These are phyloP conservation scores for Smutsia gigantea DNA, from an alignment of 2,797 vertebrate species.

Conservation along the genomic window DNA sequence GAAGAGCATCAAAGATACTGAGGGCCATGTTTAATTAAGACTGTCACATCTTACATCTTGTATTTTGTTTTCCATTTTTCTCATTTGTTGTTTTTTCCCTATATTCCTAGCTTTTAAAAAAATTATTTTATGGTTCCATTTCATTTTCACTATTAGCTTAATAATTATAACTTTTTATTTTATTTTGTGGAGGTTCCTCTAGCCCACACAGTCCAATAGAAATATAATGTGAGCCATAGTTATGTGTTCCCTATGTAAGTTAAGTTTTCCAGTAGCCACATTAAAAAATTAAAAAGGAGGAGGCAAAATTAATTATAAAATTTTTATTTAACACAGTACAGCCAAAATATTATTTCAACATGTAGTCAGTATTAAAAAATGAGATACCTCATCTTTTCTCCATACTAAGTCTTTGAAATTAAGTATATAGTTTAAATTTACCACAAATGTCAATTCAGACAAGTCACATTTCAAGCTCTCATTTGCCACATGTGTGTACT, in stretches of 20 bases:
- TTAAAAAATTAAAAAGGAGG: not conserved
- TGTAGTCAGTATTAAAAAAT: not conserved
- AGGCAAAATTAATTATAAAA: not conserved
- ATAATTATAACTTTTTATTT: not conserved
- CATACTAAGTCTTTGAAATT: not conserved
- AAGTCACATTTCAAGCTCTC: not conserved
- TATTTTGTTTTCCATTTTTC: not conserved
- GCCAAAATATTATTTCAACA: not conserved
- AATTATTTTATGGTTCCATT: not conserved
- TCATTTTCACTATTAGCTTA: not conserved
- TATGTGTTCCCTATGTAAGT: not conserved
- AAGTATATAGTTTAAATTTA: not conserved
- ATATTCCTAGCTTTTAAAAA: not conserved
- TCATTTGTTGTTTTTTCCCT: not conserved
- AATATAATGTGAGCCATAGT: not conserved
- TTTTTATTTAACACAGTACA: not conserved
- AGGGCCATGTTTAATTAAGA: not conserved
- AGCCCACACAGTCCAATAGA: not conserved
- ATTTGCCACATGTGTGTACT: not conserved
- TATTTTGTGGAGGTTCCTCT: not conserved
- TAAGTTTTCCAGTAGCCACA: not conserved
- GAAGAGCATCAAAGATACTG: not conserved
- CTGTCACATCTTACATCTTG: not conserved
- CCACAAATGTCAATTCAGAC: not conserved
- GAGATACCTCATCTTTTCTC: not conserved